Conservation (phyloP, 2,113 vertebrate genomes). For the Philantomba maxwellii region DNA sequence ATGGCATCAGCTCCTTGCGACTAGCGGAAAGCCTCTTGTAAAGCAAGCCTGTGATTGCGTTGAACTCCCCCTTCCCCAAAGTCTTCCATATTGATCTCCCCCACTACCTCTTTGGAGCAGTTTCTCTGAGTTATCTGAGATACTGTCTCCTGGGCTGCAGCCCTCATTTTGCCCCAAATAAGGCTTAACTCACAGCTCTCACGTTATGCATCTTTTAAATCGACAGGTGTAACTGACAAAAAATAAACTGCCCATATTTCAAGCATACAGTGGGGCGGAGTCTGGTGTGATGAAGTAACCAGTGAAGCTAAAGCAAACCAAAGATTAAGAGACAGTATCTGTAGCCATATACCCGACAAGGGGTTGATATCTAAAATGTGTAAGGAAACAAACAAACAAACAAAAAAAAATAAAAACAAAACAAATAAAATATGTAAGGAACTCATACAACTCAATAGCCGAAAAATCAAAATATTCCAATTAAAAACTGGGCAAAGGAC, state of each 20-base stretch:
- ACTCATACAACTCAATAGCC: not conserved
- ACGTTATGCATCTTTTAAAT: not conserved
- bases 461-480: not conserved
- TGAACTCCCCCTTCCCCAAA: not conserved
- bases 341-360: not conserved
- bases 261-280: not conserved
- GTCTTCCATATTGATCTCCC: not conserved
- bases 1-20: not conserved
- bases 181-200: not conserved
- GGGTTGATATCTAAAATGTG: not conserved
- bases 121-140: not conserved
- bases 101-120: not conserved
- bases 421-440: not conserved
- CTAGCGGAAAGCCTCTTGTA: not conserved
- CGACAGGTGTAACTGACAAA: not conserved
- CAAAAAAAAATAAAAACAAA: too few relatives aligned
- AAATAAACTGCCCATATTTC: not conserved
- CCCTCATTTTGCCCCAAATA: not conserved
- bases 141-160: not conserved
- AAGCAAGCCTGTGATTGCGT: accelerated
- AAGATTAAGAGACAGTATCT: not conserved
- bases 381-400: too few relatives aligned
- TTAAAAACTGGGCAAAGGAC: not conserved
- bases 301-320: not conserved
- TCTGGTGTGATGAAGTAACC: not conserved